These are phyloP conservation scores for Microcebus jonahi DNA, from an alignment of 2,113 vertebrate genomes.

Conservation along the genomic window DNA sequence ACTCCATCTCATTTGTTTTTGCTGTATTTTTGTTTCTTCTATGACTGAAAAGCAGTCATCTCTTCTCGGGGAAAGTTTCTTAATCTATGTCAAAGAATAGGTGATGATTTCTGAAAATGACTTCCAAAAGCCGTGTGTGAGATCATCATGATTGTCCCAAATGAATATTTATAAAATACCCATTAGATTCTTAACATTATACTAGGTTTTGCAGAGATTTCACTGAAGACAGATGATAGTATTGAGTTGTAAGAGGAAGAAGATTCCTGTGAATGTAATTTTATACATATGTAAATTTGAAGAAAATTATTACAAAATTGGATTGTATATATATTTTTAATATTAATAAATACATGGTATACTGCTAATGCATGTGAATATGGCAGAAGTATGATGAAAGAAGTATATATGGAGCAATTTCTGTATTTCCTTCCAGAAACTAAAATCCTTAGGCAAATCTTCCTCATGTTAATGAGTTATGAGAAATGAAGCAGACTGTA, in stretches of 20 bases:
- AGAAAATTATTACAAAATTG: slow-evolving; percentile 37
- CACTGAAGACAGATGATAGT: slow-evolving; percentile 8
- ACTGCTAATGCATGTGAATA: background rate
- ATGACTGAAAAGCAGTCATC: slow-evolving; percentile 38
- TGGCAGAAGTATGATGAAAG: slow-evolving; percentile 32
- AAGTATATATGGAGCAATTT: background rate
- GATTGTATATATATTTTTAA: background rate
- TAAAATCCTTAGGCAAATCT: slow-evolving; percentile 12
- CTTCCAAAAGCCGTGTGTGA: slow-evolving; percentile 50
- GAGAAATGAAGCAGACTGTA: slow-evolving; percentile 35
- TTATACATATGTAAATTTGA: slow-evolving; percentile 6
- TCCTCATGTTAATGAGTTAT: slow-evolving; percentile 40
- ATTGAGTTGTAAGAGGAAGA: slow-evolving; percentile 8
- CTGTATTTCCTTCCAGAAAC: slow-evolving; percentile 36
- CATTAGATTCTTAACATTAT: slow-evolving; percentile 45
- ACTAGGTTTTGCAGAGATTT: slow-evolving; percentile 34
- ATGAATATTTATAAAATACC: slow-evolving; percentile 69
- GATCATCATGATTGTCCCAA: slow-evolving; percentile 51
- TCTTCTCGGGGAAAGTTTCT: slow-evolving; percentile 33
- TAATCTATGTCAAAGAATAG: slow-evolving; percentile 59
- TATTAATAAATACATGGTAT: background rate
- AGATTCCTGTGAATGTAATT: slow-evolving; percentile 31
- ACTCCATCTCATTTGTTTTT: slow-evolving; percentile 27
- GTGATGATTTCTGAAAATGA: slow-evolving; percentile 68
- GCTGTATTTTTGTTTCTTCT: slow-evolving; percentile 61